Base-by-base conservation (phyloP, 2,888 invertebrate genomes). In the Polyommatus icarus region DNA sequence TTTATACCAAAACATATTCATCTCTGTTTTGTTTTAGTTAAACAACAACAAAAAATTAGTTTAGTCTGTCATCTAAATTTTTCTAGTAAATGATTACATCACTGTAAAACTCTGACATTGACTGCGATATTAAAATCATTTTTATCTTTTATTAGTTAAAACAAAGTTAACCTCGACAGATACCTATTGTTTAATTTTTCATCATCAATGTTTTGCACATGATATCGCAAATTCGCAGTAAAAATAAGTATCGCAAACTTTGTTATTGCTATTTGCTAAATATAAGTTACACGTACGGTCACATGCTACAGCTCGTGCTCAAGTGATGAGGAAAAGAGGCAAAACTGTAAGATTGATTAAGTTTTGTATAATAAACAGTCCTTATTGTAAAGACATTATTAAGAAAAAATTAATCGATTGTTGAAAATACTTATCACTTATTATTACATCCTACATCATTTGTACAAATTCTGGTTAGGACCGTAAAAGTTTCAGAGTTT, bases 101-200 rank as follows among this genome's bases (percentile, higher is more conserved):
- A 71, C 71, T 50, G 24, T 50, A 46, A 24, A 50, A 54, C 46
- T 15, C 73, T 73, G 73, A 73, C 50, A 73, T 46, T 46, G 73
- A 20, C 1, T 24, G 50, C 24, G 24, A 6, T 50, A n/a, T 10
- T 40, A 18, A 73, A 10, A 73, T 40, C 15, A 67, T 67, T 29
- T 29, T 67, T 29, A 61, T 61, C 61, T 4, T 67, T 24, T 8
- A 67, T 29, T 6, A 46, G 20, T 73, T 50, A 67, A 71, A 76
- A 67, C 76, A 76, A 76, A 20, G 15, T 46, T 40, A 20, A 24
- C 46, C 8, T 8, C 12, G 24, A 24, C 24, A 20, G 15, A 24
- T 46, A 46, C n/a, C 10, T 73, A 46, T 40, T 40, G 46, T 73
- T 73, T 73, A 73, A 20, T 46, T 73, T 73, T 73, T 20, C 73